phyloP scores from a whole-genome alignment of 37 sponge, comb jelly and placozoan genomes.

The Beroe forskalii region DNA sequence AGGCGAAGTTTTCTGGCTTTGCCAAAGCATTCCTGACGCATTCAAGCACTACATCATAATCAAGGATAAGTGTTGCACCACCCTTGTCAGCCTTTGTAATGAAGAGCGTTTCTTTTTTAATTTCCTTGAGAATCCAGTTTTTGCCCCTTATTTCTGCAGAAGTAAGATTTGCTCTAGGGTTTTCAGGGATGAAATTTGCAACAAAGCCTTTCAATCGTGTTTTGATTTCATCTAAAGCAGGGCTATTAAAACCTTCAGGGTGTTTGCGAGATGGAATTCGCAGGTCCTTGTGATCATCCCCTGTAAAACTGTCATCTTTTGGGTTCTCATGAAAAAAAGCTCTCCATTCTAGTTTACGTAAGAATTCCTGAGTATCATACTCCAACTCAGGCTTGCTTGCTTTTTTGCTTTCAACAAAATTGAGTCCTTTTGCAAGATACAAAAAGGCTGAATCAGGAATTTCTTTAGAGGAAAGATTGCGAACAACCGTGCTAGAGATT shows the following conservation, averaged over 20 bases:
- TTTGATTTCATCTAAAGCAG: conserved; percentile 10
- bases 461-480: conserved; percentile 11
- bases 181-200: not conserved
- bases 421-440: conserved; percentile 32
- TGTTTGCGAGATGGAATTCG: not conserved
- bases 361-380: not conserved
- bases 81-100: conserved; percentile 34
- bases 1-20: too few relatives aligned
- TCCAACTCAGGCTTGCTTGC: not conserved
- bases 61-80: not conserved
- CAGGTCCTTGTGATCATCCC: conserved; percentile 10
- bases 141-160: not conserved
- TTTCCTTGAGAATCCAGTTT: not conserved
- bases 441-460: not conserved
- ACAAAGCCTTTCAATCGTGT: not conserved
- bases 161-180: not conserved
- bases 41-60: not conserved
- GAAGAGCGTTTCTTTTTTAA: not conserved
- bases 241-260: not conserved
- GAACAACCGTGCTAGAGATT: not conserved
- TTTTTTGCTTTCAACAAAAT: not conserved
- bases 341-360: conserved; percentile 13
- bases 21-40: too few relatives aligned
- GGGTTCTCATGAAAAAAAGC: not conserved
- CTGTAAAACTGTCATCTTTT: not conserved